Evolutionary conservation across 2,113 vertebrate species (phyloP).

Genomic region (Phodopus roborovskii): DNA sequence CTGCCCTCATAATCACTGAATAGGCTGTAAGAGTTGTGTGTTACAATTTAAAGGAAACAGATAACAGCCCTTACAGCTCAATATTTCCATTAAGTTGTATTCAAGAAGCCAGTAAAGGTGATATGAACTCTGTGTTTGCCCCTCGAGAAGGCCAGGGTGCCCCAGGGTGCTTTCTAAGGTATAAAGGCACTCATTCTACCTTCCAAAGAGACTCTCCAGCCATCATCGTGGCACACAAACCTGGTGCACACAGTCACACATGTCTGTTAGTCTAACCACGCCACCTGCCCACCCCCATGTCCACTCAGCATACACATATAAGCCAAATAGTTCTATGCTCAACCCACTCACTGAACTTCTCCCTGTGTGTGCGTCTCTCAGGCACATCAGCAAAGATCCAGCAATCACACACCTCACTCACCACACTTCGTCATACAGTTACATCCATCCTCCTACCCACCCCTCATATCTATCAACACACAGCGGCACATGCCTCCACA

Average conservation of each 20-base stretch:
- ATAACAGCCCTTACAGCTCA: conserved; percentile 7
- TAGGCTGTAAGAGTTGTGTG: background rate
- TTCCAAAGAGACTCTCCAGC: too few species aligned
- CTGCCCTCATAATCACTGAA: background rate
- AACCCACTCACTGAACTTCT: too few species aligned
- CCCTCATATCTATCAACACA: background rate
- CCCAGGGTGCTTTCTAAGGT: background rate
- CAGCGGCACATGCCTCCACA: background rate
- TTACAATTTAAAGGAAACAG: conserved; percentile 47
- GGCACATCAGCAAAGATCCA: too few species aligned
- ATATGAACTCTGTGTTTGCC: background rate
- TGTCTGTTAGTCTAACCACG: background rate
- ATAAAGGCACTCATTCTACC: too few species aligned
- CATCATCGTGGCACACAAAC: background rate
- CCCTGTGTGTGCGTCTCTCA: too few species aligned
- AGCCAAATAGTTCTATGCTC: too few species aligned
- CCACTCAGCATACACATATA: background rate
- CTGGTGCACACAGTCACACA: background rate
- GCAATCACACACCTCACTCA: too few species aligned
- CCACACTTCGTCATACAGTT: too few species aligned
- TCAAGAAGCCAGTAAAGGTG: conserved; percentile 28
- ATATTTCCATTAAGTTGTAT: conserved; percentile 37
- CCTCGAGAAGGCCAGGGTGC: background rate
- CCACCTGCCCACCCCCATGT: background rate
- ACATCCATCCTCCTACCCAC: too few species aligned